These are phyloP conservation scores for Neotoma lepida DNA, from an alignment of 2,113 vertebrate species.

Conservation along the genomic window DNA sequence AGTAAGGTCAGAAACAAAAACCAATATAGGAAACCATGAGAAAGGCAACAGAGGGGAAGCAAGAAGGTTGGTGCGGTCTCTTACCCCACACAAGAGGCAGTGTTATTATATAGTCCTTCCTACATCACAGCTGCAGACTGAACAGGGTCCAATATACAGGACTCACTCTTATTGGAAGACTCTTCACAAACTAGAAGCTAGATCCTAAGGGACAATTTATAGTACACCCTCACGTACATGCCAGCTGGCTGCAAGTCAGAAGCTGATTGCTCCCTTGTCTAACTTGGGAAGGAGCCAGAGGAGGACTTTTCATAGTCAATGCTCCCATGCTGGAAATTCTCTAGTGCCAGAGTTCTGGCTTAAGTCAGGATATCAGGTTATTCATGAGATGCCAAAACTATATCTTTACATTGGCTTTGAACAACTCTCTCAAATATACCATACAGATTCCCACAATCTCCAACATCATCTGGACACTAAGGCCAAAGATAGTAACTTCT, in stretches of 20 bases:
- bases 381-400: constrained; percentile 78
- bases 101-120: constrained; percentile 37
- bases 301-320: constrained; percentile 74
- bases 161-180: constrained; percentile 70
- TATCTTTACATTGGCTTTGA: constrained; percentile 76
- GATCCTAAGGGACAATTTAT: constrained; percentile 69
- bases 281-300: constrained; percentile 73
- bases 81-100: not conserved
- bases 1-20: constrained; percentile 63
- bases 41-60: constrained; percentile 41
- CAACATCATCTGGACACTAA: constrained; percentile 63
- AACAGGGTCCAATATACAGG: constrained; percentile 36
- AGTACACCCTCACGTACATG: constrained; percentile 61
- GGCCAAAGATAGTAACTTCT: constrained; percentile 58
- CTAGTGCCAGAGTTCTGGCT: constrained; percentile 72
- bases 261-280: constrained; percentile 77
- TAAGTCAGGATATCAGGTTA: constrained; percentile 78
- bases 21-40: constrained; percentile 35
- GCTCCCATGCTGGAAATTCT: constrained; percentile 78
- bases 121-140: constrained; percentile 46
- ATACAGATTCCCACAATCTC: constrained; percentile 72
- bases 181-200: constrained; percentile 61
- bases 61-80: not conserved
- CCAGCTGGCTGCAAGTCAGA: constrained; percentile 74
- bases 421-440: constrained; percentile 72